Percentiles rank a stretch among this genome's conserved stretches.
phyloP scores from a whole-genome alignment of 2,113 vertebrate species.

The Solea senegalensis region DNA sequence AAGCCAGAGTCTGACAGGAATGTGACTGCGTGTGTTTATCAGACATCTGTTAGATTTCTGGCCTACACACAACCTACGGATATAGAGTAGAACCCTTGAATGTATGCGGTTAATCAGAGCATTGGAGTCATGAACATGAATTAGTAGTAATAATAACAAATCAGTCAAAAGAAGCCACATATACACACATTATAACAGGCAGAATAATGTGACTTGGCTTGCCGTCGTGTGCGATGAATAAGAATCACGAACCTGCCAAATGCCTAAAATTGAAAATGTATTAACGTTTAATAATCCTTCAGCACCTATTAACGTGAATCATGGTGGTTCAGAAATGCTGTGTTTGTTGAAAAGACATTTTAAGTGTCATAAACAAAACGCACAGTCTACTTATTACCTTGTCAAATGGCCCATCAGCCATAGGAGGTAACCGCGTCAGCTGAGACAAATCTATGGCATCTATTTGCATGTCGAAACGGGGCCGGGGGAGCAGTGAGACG shows the following conservation, averaged over 20 bases:
- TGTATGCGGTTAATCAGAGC: too few species aligned
- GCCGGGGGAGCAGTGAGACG: constrained; percentile 31
- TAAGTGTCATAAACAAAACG: constrained; percentile 4
- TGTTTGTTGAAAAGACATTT: not conserved
- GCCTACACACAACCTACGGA: too few species aligned
- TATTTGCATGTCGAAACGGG: constrained; percentile 56
- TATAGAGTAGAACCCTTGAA: too few species aligned
- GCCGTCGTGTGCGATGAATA: not conserved
- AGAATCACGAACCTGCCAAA: not conserved
- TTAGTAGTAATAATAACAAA: too few species aligned
- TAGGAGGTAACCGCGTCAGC: constrained; percentile 18
- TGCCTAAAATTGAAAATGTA: not conserved
- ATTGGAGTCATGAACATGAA: too few species aligned
- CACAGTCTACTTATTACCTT: not conserved
- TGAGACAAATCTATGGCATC: constrained; percentile 48
- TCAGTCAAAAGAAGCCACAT: too few species aligned
- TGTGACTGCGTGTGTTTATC: too few species aligned
- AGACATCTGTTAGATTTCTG: too few species aligned
- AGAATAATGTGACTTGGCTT: not conserved
- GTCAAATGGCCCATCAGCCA: constrained; percentile 11
- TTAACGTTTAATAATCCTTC: not conserved
- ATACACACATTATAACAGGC: not conserved
- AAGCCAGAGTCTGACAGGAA: too few species aligned
- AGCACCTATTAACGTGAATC: not conserved
- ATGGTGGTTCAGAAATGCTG: not conserved